These are phyloP conservation scores for Pseudococcus longispinus DNA, from an alignment of 2,888 invertebrate genomes.

Conservation along the genomic window DNA sequence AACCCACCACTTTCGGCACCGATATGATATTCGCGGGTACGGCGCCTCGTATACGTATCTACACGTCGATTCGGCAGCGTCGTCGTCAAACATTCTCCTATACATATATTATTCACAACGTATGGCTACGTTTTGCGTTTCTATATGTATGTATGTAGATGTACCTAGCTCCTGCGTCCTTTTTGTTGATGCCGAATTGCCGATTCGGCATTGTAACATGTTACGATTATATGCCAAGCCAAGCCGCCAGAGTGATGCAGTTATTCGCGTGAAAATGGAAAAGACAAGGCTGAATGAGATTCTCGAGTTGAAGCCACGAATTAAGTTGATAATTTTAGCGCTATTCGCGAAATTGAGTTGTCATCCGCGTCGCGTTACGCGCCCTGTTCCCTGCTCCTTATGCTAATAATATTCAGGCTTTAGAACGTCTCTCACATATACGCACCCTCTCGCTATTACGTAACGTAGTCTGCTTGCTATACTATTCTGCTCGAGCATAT, in stretches of 20 bases:
- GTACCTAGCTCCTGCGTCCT: background rate
- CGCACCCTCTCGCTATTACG: background rate
- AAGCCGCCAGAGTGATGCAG: background rate
- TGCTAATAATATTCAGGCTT: conserved; percentile 15
- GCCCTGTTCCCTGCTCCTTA: background rate
- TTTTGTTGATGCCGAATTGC: conserved; percentile 14
- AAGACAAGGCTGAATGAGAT: background rate
- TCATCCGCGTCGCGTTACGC: background rate
- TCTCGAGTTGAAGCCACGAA: conserved; percentile 9
- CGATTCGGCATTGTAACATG: background rate
- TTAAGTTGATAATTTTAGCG: conserved; percentile 37
- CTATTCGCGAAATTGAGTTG: conserved; percentile 39
- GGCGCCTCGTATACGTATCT: background rate
- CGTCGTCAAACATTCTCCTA: background rate
- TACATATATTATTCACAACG: conserved; percentile 25
- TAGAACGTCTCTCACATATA: background rate
- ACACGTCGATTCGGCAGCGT: background rate
- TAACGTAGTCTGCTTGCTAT: background rate
- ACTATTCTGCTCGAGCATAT: background rate
- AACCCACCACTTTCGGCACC: background rate
- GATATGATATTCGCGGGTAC: conserved; percentile 38
- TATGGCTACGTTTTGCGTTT: background rate
- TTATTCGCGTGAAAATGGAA: background rate
- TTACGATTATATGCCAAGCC: background rate
- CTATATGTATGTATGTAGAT: background rate